phyloP scores from a whole-genome alignment of 2,113 vertebrate species.

The Picathartes gymnocephalus region DNA sequence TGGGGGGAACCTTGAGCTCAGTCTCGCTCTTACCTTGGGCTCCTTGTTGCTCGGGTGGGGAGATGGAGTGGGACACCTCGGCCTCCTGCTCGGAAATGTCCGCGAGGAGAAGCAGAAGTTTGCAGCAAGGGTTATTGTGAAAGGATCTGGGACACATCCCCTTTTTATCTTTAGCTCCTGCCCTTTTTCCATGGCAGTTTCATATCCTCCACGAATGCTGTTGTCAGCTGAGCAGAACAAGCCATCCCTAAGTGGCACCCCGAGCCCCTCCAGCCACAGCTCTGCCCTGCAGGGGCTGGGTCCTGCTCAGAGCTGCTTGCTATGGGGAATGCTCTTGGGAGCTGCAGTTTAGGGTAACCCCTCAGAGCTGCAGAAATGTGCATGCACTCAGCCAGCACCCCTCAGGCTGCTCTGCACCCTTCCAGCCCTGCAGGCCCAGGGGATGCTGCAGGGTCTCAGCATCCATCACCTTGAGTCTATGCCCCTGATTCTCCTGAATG shows the following conservation, averaged over 20 bases:
- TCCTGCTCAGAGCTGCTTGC: background rate
- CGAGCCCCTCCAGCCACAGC: accelerated
- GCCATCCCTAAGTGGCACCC: accelerated
- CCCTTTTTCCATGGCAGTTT: background rate
- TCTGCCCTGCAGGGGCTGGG: background rate
- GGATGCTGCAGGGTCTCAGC: background rate
- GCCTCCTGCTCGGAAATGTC: background rate
- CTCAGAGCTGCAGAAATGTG: background rate
- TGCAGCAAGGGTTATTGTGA: background rate
- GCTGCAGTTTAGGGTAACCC: background rate
- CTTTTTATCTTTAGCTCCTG: slow-evolving; percentile 13
- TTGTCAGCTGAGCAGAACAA: background rate
- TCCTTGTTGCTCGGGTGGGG: background rate
- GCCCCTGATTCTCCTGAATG: background rate
- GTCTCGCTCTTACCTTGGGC: slow-evolving; percentile 13
- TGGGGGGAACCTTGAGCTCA: background rate
- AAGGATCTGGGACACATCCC: slow-evolving; percentile 8
- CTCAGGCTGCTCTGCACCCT: accelerated
- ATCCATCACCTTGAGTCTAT: background rate
- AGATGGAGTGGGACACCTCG: background rate
- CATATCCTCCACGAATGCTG: background rate
- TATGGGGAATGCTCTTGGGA: accelerated
- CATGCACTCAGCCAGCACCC: background rate
- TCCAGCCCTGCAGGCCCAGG: background rate
- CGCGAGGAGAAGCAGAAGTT: background rate